Percentiles rank a stretch among this genome's conserved stretches.
Conservation (phyloP, 2,113 vertebrate genomes). For the Burhinus oedicnemus region DNA sequence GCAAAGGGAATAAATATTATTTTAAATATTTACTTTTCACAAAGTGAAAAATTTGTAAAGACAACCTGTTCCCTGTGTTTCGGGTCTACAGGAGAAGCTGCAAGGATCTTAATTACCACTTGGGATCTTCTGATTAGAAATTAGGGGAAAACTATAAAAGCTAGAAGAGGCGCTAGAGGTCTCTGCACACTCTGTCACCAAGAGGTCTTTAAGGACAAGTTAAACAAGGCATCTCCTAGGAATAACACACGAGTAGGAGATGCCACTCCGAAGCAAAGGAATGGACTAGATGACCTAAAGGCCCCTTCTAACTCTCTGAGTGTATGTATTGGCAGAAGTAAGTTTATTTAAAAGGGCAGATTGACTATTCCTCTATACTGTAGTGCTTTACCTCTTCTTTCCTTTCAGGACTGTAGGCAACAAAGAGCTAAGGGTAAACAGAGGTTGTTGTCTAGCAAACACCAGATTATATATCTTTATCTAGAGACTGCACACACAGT, state of each 20-base stretch:
- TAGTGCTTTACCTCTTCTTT: background rate
- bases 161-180: background rate
- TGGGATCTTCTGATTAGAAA: background rate
- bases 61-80: background rate
- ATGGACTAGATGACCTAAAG: background rate
- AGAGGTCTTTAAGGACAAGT: background rate
- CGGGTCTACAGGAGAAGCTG: background rate
- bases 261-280: background rate
- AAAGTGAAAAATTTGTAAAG: background rate
- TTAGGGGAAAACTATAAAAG: background rate
- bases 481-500: background rate
- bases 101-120: background rate
- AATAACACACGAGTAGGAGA: background rate
- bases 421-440: background rate
- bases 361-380: background rate
- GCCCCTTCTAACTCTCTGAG: background rate
- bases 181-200: background rate
- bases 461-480: background rate
- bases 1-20: background rate
- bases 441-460: background rate
- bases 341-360: slow-evolving; percentile 12
- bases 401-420: background rate
- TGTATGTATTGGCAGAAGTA: background rate
- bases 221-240: background rate
- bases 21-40: background rate